Base-by-base conservation (phyloP, 2,888 invertebrate genomes). In the Lymantria monacha region DNA sequence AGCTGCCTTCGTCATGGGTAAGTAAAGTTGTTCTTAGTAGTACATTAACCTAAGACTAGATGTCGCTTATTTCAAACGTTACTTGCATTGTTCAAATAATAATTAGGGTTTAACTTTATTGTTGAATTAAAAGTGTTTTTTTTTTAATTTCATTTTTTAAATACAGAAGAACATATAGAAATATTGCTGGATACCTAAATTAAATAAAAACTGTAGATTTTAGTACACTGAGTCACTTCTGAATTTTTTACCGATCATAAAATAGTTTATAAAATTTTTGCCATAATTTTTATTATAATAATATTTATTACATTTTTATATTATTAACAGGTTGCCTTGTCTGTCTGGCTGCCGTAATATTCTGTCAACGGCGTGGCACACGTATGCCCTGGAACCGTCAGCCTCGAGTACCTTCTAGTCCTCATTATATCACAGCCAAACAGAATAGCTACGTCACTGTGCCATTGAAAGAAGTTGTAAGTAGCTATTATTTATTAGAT, bases 371-470 rank as follows among this genome's bases (percentile, higher is more conserved):
- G 69, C 67, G 83, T 76, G 82, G 81, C 69, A 60, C 74, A 72
- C 52, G 91, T 79, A 54, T 92, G 85, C 72, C 91, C 69, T 74
- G 93, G 93, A 62, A 75, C 76, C 76, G 87, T 77, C 73, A 65
- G 74, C 87, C 93, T 31, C 91, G 93, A 37, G 93, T 96, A 3
- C 95, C 95, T 0, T 94, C 95, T 41, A 95, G 95, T 47, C 96
- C 96, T 0, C 96, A 96, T 76, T 97, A 96, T 75, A 96, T 95
- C 66, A 94, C 95, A 30, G 92, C 95, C 0, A 96, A 96, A 73
- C 96, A 95, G 72, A 97, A 97, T 79, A 95, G 96, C 60, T 97
- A 97, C 81, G 96, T 96, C 56, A 95, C 96, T 22, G 94, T 97
- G 42, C 97, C 97, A 0, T 87, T 96, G 55, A 95, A 95, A 76